Percentiles rank a stretch among this genome's conserved stretches.
Evolutionary conservation across 2,113 vertebrate genomes (phyloP).

Genomic region (Tetrax tetrax): DNA sequence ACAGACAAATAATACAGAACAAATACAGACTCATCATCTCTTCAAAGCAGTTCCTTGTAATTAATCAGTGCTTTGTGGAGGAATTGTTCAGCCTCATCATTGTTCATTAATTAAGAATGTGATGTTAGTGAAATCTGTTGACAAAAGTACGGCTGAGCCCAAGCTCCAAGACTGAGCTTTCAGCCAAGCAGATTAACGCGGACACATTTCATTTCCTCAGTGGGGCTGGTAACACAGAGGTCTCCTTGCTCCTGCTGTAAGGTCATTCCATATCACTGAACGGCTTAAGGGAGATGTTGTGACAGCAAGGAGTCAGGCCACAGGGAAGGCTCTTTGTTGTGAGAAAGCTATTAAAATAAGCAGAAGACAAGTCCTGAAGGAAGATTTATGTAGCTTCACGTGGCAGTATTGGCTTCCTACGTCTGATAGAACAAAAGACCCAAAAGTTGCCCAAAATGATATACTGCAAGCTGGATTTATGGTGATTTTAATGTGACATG

Average conservation of each 20-base stretch:
- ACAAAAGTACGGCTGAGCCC: not conserved
- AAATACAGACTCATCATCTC: not conserved
- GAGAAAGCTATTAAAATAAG: constrained; percentile 7
- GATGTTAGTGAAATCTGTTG: constrained; percentile 23
- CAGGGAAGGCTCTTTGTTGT: not conserved
- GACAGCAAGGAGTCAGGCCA: not conserved
- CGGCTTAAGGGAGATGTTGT: not conserved
- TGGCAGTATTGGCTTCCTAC: not conserved
- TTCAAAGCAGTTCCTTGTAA: constrained; percentile 19
- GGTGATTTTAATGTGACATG: constrained; percentile 11
- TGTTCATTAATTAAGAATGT: constrained; percentile 33
- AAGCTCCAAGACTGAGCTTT: not conserved
- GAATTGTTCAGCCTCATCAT: constrained; percentile 11
- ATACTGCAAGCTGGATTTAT: constrained; percentile 13
- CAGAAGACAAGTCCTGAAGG: not conserved
- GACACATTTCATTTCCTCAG: not conserved
- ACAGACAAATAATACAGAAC: not conserved
- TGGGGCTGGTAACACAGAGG: not conserved
- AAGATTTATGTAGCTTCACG: constrained; percentile 33
- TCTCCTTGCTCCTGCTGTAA: not conserved
- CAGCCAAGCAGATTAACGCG: not conserved
- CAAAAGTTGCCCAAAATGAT: constrained; percentile 14
- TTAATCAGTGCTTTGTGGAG: constrained; percentile 42
- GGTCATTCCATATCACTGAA: not conserved
- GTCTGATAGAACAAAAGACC: not conserved